Evolutionary conservation across 2,797 vertebrate genomes (phyloP).

Genomic region (Gila robusta): DNA sequence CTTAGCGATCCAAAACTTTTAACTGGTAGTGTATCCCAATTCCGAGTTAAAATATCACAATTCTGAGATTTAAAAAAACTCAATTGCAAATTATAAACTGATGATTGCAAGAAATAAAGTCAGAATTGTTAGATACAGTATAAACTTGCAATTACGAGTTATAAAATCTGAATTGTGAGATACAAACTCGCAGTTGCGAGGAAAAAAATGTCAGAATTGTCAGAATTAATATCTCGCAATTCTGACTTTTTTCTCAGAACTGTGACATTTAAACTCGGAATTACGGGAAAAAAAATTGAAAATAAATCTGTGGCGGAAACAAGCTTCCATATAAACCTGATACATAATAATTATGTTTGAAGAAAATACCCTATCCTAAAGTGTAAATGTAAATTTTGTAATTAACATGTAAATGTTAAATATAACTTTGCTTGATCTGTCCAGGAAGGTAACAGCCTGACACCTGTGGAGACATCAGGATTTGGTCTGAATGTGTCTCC

Average conservation of each 20-base stretch:
- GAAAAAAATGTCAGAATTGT: background rate
- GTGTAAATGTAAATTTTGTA: background rate
- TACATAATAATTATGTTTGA: background rate
- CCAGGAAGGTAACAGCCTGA: constrained; percentile 75
- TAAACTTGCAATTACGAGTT: background rate
- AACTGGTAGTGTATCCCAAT: background rate
- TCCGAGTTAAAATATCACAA: background rate
- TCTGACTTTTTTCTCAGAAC: background rate
- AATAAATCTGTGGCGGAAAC: background rate
- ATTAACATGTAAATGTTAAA: background rate
- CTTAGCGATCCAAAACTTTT: too few species aligned
- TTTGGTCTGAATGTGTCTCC: constrained; percentile 88
- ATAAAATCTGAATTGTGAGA: background rate
- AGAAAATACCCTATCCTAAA: background rate
- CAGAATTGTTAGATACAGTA: background rate
- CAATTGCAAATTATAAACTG: background rate
- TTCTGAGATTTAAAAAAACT: background rate
- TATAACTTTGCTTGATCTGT: constrained; percentile 49
- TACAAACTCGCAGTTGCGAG: background rate
- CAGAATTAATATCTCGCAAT: background rate
- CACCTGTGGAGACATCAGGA: constrained; percentile 70
- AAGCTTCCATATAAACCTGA: background rate
- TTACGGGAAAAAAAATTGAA: fast-evolving
- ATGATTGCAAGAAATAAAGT: background rate
- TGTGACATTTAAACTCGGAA: background rate